Base-by-base conservation (phyloP, 2,797 vertebrate genomes). In the Zalophus californianus region DNA sequence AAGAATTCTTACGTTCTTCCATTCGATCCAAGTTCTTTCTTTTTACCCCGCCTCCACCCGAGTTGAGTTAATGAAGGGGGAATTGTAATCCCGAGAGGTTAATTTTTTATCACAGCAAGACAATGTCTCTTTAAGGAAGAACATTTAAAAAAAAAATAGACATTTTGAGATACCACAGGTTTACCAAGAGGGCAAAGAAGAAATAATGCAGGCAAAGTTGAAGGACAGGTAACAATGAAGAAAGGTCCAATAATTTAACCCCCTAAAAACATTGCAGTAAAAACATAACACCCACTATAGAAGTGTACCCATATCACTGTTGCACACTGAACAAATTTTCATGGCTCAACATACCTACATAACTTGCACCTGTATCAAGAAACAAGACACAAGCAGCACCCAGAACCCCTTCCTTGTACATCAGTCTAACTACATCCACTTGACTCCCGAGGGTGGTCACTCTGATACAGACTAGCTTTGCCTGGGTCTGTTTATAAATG, bases 281-380 rank as follows among this genome's bases (percentile, higher is more conserved):
- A 64, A 75, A 68, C 4, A 1, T 1, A 8, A 3, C 7, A 2
- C 27, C 41, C 72, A 29, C 44, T 1, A 0, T 1, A 23, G 21
- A 44, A 25, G 1, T 20, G 12, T 7, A 6, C 35, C 0, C 0
- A 0, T 0, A 8, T 5, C 52, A 27, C 23, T 1, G 16, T 1
- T 6, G 38, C 16, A 2, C 3, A 11, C 9, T 2, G 29, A n/a
- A 10, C 35, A 29, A 5, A 29, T 5, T 7, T 62, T 12, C 21
- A 35, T 20, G 7, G 1, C 0, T 2, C n/a, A 48, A n/a, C 14
- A 35, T 4, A 14, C 13, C 35, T 20, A 23, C 54, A 7, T 35
- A 2, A 35, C 13, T 5, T 32, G 14, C 12, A 35, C 13, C 3
- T 32, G 12, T 8, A 7, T 27, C 21, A n/a, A 25, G 23, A 29